A percentile compares a stretch with the other conserved stretches of the same genome.
These are phyloP conservation scores for Amazona vittata DNA, from an alignment of 2,113 vertebrate genomes.

Conservation along the genomic window DNA sequence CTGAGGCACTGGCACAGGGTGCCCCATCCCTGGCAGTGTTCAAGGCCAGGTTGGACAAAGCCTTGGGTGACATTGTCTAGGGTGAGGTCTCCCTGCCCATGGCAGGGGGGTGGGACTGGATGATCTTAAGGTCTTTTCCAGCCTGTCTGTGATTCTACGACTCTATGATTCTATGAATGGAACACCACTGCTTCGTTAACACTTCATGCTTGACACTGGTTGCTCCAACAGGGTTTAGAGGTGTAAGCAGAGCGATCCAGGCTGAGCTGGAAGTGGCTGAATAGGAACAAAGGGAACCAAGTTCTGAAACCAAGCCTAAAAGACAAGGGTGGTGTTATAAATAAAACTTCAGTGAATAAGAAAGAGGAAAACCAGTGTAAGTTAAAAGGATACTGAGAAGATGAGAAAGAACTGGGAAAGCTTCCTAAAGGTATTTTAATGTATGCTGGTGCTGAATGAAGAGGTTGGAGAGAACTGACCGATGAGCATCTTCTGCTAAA, in stretches of 20 bases:
- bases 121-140: not conserved
- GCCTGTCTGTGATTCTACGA: too few species aligned
- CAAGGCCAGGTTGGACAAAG: not conserved
- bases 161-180: not conserved
- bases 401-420: not conserved
- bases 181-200: rapidly evolving
- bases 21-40: not conserved
- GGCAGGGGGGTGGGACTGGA: not conserved
- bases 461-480: not conserved
- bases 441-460: not conserved
- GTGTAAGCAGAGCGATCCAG: not conserved
- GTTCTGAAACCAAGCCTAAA: not conserved
- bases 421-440: not conserved
- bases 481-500: not conserved
- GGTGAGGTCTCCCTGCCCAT: not conserved
- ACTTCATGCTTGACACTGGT: not conserved
- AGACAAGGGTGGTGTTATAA: not conserved
- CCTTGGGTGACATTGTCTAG: too few species aligned
- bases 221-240: not conserved
- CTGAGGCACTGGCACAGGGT: not conserved
- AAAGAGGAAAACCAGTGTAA: not conserved
- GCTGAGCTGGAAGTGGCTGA: not conserved
- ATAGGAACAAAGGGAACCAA: not conserved
- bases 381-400: not conserved
- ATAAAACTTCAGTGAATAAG: not conserved